These are phyloP conservation scores for Eugnorisma glareosa DNA, from an alignment of 2,888 invertebrate species.

Conservation along the genomic window DNA sequence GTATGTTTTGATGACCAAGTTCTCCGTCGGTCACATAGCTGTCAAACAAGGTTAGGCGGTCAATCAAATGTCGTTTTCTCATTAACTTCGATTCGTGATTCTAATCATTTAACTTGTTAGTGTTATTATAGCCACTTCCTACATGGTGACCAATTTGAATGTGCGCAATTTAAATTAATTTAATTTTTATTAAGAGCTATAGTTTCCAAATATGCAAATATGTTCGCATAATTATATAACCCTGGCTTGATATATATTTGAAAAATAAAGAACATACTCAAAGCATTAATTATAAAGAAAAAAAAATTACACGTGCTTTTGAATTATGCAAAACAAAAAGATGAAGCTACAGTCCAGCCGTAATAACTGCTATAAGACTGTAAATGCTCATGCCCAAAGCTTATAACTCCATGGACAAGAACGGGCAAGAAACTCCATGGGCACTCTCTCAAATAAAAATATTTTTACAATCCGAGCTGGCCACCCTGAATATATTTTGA, in stretches of 20 bases:
- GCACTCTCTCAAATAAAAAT: background rate
- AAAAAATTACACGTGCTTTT: too few relatives aligned
- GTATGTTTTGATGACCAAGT: background rate
- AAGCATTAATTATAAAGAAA: too few relatives aligned
- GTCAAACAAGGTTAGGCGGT: background rate
- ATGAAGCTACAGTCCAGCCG: too few relatives aligned
- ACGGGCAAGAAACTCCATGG: background rate
- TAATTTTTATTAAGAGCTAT: background rate
- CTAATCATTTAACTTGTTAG: constrained; percentile 2
- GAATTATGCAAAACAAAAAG: too few relatives aligned
- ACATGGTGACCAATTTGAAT: background rate
- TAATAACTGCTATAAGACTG: background rate
- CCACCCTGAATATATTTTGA: background rate
- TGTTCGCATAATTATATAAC: background rate
- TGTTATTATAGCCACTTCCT: constrained; percentile 7
- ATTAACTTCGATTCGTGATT: background rate
- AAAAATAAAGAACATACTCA: too few relatives aligned
- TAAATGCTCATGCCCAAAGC: background rate
- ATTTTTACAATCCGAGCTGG: background rate
- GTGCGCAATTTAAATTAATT: background rate
- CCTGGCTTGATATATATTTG: background rate
- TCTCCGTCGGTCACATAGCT: background rate
- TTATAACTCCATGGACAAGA: background rate
- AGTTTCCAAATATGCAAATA: background rate
- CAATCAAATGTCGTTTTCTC: background rate